A percentile compares a stretch with the other conserved stretches of the same genome.
Evolutionary conservation across 2,113 vertebrate genomes (phyloP).

Genomic region (Marmota flaviventris): DNA sequence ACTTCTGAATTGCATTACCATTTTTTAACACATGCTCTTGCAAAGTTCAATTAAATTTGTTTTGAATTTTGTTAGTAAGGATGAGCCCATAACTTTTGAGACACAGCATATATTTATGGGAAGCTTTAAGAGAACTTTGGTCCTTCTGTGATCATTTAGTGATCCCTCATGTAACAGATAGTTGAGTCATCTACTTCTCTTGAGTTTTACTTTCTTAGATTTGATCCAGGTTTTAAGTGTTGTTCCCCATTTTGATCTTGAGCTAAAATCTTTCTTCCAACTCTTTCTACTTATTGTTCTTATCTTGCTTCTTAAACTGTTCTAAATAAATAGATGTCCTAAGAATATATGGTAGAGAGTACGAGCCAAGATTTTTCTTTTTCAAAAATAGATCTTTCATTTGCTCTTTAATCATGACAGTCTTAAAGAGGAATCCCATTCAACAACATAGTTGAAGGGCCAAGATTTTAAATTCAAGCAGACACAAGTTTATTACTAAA

Average conservation of each 20-base stretch:
- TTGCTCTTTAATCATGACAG: too few relatives aligned
- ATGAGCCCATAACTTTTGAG: background rate
- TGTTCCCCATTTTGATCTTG: background rate
- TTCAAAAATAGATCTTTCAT: too few relatives aligned
- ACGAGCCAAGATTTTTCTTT: background rate
- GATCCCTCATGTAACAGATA: background rate
- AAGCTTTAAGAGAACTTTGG: background rate
- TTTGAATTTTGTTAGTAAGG: background rate
- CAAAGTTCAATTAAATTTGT: background rate
- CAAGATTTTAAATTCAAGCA: background rate
- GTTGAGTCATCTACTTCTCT: background rate
- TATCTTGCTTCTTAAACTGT: background rate
- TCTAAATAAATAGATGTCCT: slow-evolving; percentile 30
- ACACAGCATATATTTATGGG: background rate
- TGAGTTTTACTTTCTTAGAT: background rate
- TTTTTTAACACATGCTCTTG: background rate
- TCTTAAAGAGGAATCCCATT: too few relatives aligned
- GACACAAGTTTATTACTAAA: background rate
- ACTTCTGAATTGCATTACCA: background rate
- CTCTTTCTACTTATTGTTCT: slow-evolving; percentile 1
- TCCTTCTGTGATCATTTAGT: background rate
- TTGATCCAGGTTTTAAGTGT: background rate
- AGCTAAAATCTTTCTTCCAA: slow-evolving; percentile 9
- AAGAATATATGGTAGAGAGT: background rate
- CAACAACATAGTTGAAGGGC: background rate